A percentile compares a stretch with the other conserved stretches of the same genome.
These are phyloP conservation scores for Drosophila paramelanica DNA, from an alignment of 2,888 invertebrate genomes.

Conservation along the genomic window DNA sequence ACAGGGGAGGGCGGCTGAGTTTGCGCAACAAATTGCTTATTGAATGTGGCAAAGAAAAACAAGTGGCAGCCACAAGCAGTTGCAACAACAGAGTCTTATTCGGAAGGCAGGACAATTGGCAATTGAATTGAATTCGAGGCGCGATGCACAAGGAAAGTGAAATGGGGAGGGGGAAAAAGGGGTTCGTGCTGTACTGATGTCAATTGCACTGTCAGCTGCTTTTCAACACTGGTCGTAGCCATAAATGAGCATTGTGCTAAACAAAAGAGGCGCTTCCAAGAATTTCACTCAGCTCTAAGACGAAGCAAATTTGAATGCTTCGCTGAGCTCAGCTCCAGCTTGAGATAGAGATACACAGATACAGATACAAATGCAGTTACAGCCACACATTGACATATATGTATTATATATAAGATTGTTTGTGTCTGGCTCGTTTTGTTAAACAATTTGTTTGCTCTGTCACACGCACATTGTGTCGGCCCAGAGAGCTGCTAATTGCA, in stretches of 20 bases:
- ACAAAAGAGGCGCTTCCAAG: constrained; percentile 43
- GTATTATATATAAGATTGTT: constrained; percentile 30
- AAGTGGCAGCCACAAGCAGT: constrained; percentile 41
- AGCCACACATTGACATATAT: constrained; percentile 3
- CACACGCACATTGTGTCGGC: constrained; percentile 72
- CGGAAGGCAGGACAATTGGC: constrained; percentile 35
- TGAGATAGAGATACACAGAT: neutral
- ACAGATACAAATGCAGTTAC: constrained; percentile 19
- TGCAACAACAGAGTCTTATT: constrained; percentile 7
- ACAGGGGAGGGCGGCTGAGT: constrained; percentile 26
- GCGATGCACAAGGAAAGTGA: constrained; percentile 39
- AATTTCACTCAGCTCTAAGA: constrained; percentile 39
- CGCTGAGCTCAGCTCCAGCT: constrained; percentile 25
- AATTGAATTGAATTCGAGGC: constrained; percentile 46
- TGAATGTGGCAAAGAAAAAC: constrained; percentile 45
- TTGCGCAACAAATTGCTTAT: constrained; percentile 52
- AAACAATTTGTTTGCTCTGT: constrained; percentile 77
- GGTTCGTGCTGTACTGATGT: constrained; percentile 11
- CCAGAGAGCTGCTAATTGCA: constrained; percentile 73
- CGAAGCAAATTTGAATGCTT: constrained; percentile 39
- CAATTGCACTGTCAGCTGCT: constrained; percentile 39
- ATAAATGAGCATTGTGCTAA: constrained; percentile 36
- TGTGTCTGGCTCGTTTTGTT: constrained; percentile 65
- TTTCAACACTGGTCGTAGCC: constrained; percentile 36
- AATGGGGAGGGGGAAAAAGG: neutral